Conservation (phyloP, 1,140 invertebrate genomes). For the Atta colombica region DNA sequence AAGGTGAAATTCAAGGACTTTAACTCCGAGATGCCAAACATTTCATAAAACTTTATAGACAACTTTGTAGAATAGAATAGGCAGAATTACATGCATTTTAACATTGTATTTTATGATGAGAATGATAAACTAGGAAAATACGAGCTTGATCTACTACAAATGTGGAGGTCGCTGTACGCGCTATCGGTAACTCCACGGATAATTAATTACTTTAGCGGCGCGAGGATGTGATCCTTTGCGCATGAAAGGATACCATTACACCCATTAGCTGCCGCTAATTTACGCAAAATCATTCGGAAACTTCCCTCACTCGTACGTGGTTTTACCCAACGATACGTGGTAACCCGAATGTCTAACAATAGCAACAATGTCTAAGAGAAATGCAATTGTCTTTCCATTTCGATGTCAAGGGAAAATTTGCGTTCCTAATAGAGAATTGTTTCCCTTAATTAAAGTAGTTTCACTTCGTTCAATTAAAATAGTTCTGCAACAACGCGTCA, state of each 20-base stretch:
- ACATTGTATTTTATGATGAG: constrained; percentile 25
- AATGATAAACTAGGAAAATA: constrained; percentile 33
- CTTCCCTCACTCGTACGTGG: neutral
- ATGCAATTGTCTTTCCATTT: constrained; percentile 48
- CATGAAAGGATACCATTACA: constrained; percentile 56
- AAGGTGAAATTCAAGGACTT: neutral
- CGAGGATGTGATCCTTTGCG: constrained; percentile 54
- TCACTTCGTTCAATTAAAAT: constrained; percentile 60
- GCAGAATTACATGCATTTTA: neutral
- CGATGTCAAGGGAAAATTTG: constrained; percentile 16
- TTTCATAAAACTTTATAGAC: neutral
- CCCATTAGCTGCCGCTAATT: constrained; percentile 52
- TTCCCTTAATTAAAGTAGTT: constrained; percentile 60
- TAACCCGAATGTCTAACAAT: neutral
- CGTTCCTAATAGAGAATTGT: constrained; percentile 38
- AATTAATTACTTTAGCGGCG: constrained; percentile 59
- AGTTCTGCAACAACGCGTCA: constrained; percentile 9
- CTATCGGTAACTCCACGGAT: constrained; percentile 39
- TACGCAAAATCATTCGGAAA: constrained; percentile 60
- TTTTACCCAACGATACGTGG: neutral
- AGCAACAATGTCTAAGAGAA: constrained; percentile 26
- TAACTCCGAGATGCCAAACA: too few relatives aligned
- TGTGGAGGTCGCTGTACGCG: neutral
- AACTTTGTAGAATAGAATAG: neutral
- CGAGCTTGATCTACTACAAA: constrained; percentile 26